Evolutionary conservation across 2,113 vertebrate genomes (phyloP).

Genomic region (Shinisaurus crocodilurus): DNA sequence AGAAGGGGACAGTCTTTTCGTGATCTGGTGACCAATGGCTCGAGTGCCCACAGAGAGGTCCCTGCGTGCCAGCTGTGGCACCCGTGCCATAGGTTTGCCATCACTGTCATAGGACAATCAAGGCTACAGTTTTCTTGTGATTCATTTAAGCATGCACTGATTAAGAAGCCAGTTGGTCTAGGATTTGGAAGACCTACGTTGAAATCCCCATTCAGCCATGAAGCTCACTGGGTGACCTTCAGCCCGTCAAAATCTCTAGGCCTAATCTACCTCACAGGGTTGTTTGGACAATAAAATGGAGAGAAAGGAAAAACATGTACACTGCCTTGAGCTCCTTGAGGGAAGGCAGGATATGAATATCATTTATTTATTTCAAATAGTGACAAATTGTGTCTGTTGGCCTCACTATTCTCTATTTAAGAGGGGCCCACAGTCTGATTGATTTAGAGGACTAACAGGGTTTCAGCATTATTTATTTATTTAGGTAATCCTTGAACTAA

Average conservation of each 20-base stretch:
- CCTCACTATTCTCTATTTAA: rapidly evolving
- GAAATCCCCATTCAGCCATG: not conserved
- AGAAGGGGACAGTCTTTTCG: too few species aligned
- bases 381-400: not conserved
- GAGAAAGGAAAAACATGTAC: not conserved
- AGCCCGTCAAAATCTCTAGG: not conserved
- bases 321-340: not conserved
- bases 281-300: too few species aligned
- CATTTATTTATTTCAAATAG: not conserved
- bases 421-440: not conserved
- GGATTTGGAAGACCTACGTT: not conserved
- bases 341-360: not conserved
- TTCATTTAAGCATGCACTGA: rapidly evolving
- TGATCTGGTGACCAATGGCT: too few species aligned
- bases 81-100: too few species aligned
- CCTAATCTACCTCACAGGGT: not conserved
- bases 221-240: not conserved
- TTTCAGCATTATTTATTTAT: not conserved
- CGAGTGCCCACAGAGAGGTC: too few species aligned
- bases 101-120: not conserved
- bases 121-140: not conserved
- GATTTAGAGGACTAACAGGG: not conserved
- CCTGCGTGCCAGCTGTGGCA: too few species aligned
- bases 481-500: too few species aligned
- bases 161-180: not conserved